phyloP scores from a whole-genome alignment of 2,888 invertebrate species.

The Brachypalpus laphriformis region DNA sequence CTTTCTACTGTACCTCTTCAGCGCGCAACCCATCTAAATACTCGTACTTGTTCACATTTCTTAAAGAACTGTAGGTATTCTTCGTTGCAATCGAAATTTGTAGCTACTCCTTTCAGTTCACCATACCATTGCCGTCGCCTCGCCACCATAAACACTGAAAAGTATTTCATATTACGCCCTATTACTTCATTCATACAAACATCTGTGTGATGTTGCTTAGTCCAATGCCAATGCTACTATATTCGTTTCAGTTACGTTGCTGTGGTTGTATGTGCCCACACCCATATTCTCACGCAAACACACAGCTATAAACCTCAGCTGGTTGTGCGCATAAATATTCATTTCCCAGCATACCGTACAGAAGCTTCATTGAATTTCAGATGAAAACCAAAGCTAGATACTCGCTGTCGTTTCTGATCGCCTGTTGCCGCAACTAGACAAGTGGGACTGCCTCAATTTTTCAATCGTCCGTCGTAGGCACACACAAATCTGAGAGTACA shows the following conservation, averaged over 20 bases:
- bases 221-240: constrained; percentile 68
- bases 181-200: constrained; percentile 41
- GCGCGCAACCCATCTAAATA: background rate
- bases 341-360: background rate
- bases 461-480: constrained; percentile 69
- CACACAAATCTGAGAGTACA: constrained; percentile 40
- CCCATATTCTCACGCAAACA: constrained; percentile 18
- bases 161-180: constrained; percentile 51
- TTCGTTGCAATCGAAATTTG: background rate
- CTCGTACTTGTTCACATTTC: background rate
- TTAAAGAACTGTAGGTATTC: background rate
- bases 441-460: constrained; percentile 78
- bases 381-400: background rate
- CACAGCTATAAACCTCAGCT: constrained; percentile 8
- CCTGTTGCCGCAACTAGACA: constrained; percentile 76
- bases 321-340: background rate
- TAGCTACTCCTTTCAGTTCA: constrained; percentile 8
- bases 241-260: constrained; percentile 20
- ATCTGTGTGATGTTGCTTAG: constrained; percentile 8
- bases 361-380: background rate
- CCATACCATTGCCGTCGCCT: background rate
- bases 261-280: constrained; percentile 34
- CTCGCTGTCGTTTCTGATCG: constrained; percentile 66
- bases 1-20: background rate
- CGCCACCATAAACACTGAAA: constrained; percentile 2